Evolutionary conservation across 2,888 invertebrate genomes (phyloP).

Genomic region (Sturmia bella): DNA sequence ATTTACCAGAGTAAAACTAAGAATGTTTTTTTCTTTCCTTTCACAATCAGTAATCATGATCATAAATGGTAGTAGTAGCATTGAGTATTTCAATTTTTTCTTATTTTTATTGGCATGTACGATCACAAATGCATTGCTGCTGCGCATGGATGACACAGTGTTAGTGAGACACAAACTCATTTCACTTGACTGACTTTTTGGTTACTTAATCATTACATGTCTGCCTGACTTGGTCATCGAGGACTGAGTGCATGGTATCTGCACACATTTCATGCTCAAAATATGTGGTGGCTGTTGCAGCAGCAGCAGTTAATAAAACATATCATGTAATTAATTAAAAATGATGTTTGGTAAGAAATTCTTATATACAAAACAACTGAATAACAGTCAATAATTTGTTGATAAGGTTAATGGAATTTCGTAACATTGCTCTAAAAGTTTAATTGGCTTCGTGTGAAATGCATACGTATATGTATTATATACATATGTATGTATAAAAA

Average conservation of each 20-base stretch:
- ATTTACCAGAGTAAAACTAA: constrained; percentile 35
- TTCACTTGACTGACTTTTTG: constrained; percentile 58
- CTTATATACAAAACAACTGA: constrained; percentile 33
- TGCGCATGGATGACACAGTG: constrained; percentile 3
- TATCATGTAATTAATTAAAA: constrained; percentile 69
- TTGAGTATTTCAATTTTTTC: constrained; percentile 73
- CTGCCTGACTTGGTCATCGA: constrained; percentile 49
- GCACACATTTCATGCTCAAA: constrained; percentile 4
- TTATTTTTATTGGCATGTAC: constrained; percentile 75
- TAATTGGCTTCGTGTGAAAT: constrained; percentile 40
- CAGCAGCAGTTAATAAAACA: constrained; percentile 63
- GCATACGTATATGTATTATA: not conserved
- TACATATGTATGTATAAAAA: not conserved
- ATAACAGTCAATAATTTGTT: constrained; percentile 43
- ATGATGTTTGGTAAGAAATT: constrained; percentile 51
- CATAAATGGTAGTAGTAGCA: constrained; percentile 78
- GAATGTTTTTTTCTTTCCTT: constrained; percentile 28
- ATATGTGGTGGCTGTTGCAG: constrained; percentile 52
- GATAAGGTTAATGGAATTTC: constrained; percentile 60
- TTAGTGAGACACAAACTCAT: constrained; percentile 51
- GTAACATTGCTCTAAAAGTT: constrained; percentile 18
- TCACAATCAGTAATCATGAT: constrained; percentile 78
- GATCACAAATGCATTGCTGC: constrained; percentile 27
- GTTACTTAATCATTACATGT: constrained; percentile 64
- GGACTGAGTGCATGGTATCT: constrained; percentile 12